phyloP scores from a whole-genome alignment of 2,888 invertebrate genomes.

The Sesia bembeciformis region DNA sequence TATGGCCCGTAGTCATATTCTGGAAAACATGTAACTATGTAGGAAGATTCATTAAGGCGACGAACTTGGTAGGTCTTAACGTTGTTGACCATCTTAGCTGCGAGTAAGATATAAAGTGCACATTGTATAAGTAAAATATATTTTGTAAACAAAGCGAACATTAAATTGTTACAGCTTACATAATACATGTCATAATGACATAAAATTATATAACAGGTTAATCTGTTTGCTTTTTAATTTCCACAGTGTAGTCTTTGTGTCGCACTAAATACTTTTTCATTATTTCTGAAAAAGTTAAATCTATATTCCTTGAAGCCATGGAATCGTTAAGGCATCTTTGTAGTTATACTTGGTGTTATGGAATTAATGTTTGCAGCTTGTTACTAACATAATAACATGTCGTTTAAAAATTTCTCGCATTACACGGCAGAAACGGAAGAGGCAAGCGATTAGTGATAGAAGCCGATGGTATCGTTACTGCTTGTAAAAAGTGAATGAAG shows the following conservation, averaged over 20 bases:
- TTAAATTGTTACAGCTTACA: too few species aligned
- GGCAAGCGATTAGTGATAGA: not conserved
- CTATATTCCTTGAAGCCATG: too few species aligned
- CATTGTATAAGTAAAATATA: slow-evolving; percentile 33
- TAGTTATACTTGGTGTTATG: too few species aligned
- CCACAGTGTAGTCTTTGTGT: too few species aligned
- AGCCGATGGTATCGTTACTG: slow-evolving; percentile 16
- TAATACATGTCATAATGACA: too few species aligned
- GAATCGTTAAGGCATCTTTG: too few species aligned
- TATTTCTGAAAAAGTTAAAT: too few species aligned
- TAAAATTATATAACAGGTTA: too few species aligned
- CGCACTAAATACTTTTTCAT: too few species aligned
- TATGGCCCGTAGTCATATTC: slow-evolving; percentile 12
- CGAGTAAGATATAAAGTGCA: slow-evolving; percentile 22
- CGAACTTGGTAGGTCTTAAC: slow-evolving; percentile 51
- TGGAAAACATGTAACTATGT: slow-evolving; percentile 43
- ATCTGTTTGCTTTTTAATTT: too few species aligned
- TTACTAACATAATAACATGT: too few species aligned
- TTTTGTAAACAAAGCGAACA: not conserved
- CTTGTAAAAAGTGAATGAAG: slow-evolving; percentile 53
- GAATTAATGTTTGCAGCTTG: too few species aligned
- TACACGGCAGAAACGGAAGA: not conserved
- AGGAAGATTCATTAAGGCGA: slow-evolving; percentile 45
- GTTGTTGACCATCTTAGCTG: slow-evolving; percentile 8
- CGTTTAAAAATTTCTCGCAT: not conserved